Percentiles rank a stretch among this genome's conserved stretches.
phyloP scores from a whole-genome alignment of 2,797 vertebrate species.

The Diceros bicornis region DNA sequence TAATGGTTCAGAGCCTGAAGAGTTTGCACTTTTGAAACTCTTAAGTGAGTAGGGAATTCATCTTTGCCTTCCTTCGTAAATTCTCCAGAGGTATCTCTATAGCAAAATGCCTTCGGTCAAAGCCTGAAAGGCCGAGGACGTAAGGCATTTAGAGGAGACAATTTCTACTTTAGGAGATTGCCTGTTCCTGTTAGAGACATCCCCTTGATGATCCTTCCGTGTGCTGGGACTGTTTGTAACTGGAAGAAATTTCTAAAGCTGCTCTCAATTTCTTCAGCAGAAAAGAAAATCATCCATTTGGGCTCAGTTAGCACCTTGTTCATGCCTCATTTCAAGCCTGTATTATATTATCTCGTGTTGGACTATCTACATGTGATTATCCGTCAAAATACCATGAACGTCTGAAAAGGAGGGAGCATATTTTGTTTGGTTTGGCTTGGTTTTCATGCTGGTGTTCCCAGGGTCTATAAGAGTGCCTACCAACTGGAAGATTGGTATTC shows the following conservation, averaged over 20 bases:
- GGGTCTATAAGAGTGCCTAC: neutral
- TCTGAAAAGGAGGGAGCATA: neutral
- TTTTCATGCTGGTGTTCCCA: neutral
- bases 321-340: neutral
- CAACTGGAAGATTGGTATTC: neutral
- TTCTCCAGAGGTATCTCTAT: neutral
- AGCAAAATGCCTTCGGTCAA: neutral
- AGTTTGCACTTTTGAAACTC: neutral
- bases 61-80: neutral
- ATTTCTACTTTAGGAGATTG: neutral
- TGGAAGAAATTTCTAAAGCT: neutral
- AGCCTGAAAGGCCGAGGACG: neutral
- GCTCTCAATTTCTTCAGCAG: neutral
- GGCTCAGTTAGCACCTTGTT: neutral
- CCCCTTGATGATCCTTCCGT: neutral
- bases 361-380: neutral
- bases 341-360: neutral
- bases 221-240: neutral
- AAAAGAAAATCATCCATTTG: neutral
- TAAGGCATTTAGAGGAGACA: neutral
- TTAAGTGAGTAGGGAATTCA: neutral
- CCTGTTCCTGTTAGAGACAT: neutral
- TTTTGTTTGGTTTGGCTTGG: neutral
- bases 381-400: neutral
- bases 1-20: neutral